A percentile compares a stretch with the other conserved stretches of the same genome.
phyloP scores from a whole-genome alignment of 2,888 invertebrate species.

The Diarsia dahlii region DNA sequence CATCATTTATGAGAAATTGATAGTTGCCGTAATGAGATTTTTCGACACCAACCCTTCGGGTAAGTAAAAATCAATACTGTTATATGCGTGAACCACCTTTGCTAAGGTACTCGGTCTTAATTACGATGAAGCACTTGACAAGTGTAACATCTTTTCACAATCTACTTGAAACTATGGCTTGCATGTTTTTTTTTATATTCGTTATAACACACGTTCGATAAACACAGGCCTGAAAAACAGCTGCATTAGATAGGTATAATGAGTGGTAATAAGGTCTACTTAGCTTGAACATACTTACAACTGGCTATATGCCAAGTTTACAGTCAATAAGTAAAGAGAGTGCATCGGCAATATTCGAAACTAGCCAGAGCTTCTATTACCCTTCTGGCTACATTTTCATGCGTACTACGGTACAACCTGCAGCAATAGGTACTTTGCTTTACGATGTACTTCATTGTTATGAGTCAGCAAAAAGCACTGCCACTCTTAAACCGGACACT shows the following conservation, averaged over 20 bases:
- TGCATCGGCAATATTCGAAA: conserved; percentile 2
- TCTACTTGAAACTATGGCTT: not conserved
- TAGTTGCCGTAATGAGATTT: conserved; percentile 93
- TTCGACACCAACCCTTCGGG: conserved; percentile 95
- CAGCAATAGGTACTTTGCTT: not conserved
- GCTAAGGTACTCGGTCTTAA: not conserved
- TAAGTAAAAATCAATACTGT: conserved; percentile 74
- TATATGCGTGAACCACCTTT: not conserved
- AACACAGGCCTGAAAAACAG: not conserved
- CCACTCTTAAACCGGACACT: not conserved
- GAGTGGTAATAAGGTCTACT: not conserved
- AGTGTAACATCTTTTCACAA: not conserved
- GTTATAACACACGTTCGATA: too few relatives aligned
- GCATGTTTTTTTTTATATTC: too few relatives aligned
- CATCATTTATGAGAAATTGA: conserved; percentile 93
- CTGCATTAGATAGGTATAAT: conserved; percentile 5
- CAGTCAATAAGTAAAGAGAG: not conserved
- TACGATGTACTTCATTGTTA: not conserved
- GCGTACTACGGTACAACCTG: not conserved
- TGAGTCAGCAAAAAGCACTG: conserved; percentile 5
- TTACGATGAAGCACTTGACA: not conserved
- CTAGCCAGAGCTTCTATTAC: conserved; percentile 9
- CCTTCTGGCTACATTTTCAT: not conserved
- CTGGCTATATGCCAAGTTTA: conserved; percentile 34
- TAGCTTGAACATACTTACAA: conserved; percentile 13